A percentile compares a stretch with the other conserved stretches of the same genome.
These are phyloP conservation scores for Euwallacea similis DNA, from an alignment of 1,140 invertebrate species.

Conservation along the genomic window DNA sequence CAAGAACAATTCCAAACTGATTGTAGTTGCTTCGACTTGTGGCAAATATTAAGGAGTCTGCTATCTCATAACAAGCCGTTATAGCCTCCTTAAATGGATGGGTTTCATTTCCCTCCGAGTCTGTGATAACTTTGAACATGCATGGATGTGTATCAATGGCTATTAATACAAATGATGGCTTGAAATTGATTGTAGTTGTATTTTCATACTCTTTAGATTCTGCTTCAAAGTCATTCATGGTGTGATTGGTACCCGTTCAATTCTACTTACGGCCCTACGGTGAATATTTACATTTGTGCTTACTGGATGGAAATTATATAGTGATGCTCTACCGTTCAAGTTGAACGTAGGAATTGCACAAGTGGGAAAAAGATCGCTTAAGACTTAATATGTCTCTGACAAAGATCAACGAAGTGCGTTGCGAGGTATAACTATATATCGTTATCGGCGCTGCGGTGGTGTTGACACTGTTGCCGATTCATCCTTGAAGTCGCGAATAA, in stretches of 20 bases:
- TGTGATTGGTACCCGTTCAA: neutral
- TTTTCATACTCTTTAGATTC: conserved; percentile 13
- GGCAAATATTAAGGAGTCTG: conserved; percentile 30
- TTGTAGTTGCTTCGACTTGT: conserved; percentile 24
- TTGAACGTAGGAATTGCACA: too few species aligned
- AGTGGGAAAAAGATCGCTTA: too few species aligned
- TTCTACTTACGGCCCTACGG: too few species aligned
- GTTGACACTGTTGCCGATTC: too few species aligned
- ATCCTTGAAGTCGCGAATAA: too few species aligned
- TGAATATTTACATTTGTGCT: too few species aligned
- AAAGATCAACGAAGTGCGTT: too few species aligned
- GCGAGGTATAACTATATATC: too few species aligned
- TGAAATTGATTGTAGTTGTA: conserved; percentile 32
- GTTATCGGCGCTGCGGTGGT: too few species aligned
- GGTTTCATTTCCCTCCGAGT: conserved; percentile 21
- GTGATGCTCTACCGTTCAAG: too few species aligned
- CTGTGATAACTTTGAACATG: conserved; percentile 32
- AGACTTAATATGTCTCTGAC: too few species aligned
- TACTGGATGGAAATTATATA: too few species aligned
- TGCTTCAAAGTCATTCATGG: conserved; percentile 1
- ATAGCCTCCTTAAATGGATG: conserved; percentile 32
- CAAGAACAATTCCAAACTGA: conserved; percentile 29
- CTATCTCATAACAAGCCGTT: conserved; percentile 32
- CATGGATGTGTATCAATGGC: conserved; percentile 36
- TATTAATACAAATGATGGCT: conserved; percentile 39